phyloP scores from a whole-genome alignment of 2,797 vertebrate species.

The Molossus alvarezi region DNA sequence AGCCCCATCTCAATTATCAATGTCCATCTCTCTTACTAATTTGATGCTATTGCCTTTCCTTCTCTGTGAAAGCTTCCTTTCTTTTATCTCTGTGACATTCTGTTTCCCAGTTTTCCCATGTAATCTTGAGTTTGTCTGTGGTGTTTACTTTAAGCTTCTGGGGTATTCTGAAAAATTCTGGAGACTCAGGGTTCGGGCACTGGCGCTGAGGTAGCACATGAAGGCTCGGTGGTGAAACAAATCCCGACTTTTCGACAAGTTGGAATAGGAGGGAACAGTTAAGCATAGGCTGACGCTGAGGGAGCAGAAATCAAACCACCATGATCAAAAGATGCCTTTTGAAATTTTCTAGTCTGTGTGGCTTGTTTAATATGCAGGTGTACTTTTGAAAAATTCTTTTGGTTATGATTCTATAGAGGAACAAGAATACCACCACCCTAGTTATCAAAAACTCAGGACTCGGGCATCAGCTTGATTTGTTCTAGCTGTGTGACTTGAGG shows the following conservation, averaged over 20 bases:
- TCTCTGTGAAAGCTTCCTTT: not conserved
- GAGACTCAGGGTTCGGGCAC: not conserved
- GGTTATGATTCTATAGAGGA: not conserved
- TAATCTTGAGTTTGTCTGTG: not conserved
- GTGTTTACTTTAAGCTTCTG: conserved; percentile 25
- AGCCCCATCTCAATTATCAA: not conserved
- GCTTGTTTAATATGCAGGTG: not conserved
- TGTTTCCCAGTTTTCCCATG: not conserved
- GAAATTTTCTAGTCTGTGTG: not conserved
- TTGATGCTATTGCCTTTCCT: not conserved
- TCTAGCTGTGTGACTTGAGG: not conserved
- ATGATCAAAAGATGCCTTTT: not conserved
- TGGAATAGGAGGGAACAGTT: not conserved
- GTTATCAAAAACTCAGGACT: not conserved
- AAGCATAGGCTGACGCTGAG: not conserved
- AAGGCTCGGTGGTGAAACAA: not conserved
- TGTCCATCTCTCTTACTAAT: not conserved
- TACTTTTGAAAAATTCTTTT: not conserved
- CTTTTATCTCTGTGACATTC: not conserved
- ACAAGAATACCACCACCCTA: not conserved
- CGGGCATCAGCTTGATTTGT: not conserved
- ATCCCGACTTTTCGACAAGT: not conserved
- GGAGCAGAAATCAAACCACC: not conserved
- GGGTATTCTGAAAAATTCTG: not conserved
- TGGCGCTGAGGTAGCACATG: not conserved